A percentile compares a stretch with the other conserved stretches of the same genome.
phyloP scores from a whole-genome alignment of 2,888 invertebrate genomes.

The Phengaris alcon region DNA sequence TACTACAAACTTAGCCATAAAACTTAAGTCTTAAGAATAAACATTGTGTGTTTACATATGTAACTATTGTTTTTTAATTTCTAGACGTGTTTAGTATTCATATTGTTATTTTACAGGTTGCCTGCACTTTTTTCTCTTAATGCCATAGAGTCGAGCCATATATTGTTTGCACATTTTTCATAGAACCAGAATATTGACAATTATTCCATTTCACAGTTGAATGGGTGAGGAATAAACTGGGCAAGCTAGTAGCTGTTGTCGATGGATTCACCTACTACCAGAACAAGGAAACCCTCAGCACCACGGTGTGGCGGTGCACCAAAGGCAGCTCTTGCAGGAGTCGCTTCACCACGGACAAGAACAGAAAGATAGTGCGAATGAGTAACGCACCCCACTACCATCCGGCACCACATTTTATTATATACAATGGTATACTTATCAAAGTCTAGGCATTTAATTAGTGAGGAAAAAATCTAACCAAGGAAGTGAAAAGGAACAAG shows the following conservation, averaged over 20 bases:
- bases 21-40: too few species aligned
- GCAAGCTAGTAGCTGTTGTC: constrained; percentile 40
- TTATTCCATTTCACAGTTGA: constrained; percentile 36
- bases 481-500: too few species aligned
- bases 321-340: constrained; percentile 39
- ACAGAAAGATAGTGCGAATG: constrained; percentile 59
- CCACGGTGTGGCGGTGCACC: constrained; percentile 44
- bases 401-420: constrained; percentile 45
- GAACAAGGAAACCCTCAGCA: constrained; percentile 33
- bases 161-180: neutral
- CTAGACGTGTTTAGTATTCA: too few species aligned
- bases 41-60: too few species aligned
- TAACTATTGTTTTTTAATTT: too few species aligned
- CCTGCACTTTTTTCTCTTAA: neutral
- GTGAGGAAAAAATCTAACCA: neutral
- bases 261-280: constrained; percentile 45
- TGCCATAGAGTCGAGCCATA: neutral
- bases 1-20: too few species aligned
- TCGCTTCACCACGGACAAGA: constrained; percentile 38
- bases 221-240: constrained; percentile 37
- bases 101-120: neutral
- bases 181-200: neutral
- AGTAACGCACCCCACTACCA: constrained; percentile 66
- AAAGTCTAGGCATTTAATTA: constrained; percentile 34
- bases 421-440: constrained; percentile 44